Conservation (phyloP, 2,888 invertebrate genomes). For the Chrysotoxum bicinctum region DNA sequence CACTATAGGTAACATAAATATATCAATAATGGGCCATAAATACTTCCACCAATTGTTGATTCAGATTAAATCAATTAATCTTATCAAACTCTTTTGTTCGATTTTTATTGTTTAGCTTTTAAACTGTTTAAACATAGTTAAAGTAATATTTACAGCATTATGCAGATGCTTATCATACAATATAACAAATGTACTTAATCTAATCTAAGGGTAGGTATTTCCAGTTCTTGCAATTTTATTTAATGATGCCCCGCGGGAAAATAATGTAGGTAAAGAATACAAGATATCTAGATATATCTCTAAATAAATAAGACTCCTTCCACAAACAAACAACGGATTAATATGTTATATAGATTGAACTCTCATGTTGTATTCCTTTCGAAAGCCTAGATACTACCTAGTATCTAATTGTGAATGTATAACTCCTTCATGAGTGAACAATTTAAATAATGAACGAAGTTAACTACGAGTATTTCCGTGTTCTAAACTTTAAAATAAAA, state of each 20-base stretch:
- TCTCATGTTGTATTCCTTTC: background rate
- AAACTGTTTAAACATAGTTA: background rate
- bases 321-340: background rate
- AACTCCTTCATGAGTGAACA: background rate
- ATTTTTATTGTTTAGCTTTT: background rate
- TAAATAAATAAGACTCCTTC: background rate
- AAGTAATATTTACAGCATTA: background rate
- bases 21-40: background rate
- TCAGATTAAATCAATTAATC: background rate
- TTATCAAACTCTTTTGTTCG: background rate
- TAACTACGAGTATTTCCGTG: conserved; percentile 19
- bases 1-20: background rate
- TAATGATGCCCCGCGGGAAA: background rate
- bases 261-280: background rate
- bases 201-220: conserved; percentile 25
- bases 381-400: too few relatives aligned
- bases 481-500: background rate
- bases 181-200: conserved; percentile 10
- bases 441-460: background rate
- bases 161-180: conserved; percentile 20
- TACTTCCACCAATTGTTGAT: background rate
- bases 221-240: background rate
- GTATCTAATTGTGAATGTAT: background rate
- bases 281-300: background rate
- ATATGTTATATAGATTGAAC: background rate